phyloP scores from a whole-genome alignment of 2,888 invertebrate genomes.

The Zygogramma bicolorata region DNA sequence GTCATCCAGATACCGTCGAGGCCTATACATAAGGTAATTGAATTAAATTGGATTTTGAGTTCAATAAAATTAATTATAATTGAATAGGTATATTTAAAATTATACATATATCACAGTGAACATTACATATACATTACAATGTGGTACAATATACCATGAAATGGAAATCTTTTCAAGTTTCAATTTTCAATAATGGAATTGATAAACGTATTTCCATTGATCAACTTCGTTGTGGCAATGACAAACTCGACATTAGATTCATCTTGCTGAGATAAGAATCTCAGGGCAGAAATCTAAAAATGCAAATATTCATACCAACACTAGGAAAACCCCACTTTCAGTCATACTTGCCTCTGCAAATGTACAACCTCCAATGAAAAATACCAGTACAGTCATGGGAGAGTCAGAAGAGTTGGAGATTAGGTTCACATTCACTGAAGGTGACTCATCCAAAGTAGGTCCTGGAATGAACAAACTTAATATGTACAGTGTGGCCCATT shows the following conservation, averaged over 20 bases:
- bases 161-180: not conserved
- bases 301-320: conserved; percentile 3
- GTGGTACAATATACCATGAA: not conserved
- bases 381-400: conserved; percentile 85
- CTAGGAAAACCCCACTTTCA: not conserved
- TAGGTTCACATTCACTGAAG: conserved; percentile 61
- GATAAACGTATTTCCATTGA: conserved; percentile 90
- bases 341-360: conserved; percentile 80
- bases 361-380: conserved; percentile 97
- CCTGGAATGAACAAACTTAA: conserved; percentile 63
- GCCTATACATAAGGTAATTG: no score
- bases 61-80: no score
- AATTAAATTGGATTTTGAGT: no score
- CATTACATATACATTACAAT: not conserved
- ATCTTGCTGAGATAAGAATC: conserved; percentile 81
- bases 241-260: conserved; percentile 90
- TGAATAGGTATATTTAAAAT: no score
- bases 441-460: conserved; percentile 77
- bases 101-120: conserved; percentile 20
- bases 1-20: no score
- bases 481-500: not conserved
- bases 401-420: conserved; percentile 67
- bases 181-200: conserved; percentile 76
- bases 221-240: conserved; percentile 90
- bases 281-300: conserved; percentile 76